These are phyloP conservation scores for Dolichallabes microphthalmus DNA, from an alignment of 2,113 vertebrate genomes.

Conservation along the genomic window DNA sequence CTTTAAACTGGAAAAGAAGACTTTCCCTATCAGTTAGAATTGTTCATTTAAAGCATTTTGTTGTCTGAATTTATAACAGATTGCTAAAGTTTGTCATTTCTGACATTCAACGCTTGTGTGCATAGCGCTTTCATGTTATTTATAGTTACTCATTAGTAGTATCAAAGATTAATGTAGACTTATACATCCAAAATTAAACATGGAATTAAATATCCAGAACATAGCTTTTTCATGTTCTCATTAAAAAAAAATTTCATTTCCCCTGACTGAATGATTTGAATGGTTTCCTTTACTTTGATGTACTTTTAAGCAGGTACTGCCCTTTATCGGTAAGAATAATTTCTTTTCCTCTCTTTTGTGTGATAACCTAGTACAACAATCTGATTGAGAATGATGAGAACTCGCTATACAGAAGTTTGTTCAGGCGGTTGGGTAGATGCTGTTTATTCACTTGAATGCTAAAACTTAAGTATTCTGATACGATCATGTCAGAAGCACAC, in stretches of 20 bases:
- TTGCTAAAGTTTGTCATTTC: slow-evolving; percentile 1
- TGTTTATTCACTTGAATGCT: not conserved
- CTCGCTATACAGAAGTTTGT: not conserved
- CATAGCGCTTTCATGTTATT: slow-evolving; percentile 14
- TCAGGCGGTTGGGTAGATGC: not conserved
- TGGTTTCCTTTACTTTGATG: slow-evolving; percentile 10
- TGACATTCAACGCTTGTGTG: slow-evolving; percentile 1
- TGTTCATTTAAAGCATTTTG: slow-evolving; percentile 21
- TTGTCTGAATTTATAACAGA: not conserved
- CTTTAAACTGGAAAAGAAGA: not conserved
- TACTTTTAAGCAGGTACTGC: slow-evolving; percentile 10
- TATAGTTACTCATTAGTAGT: slow-evolving; percentile 23
- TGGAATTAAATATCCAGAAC: not conserved
- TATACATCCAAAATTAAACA: slow-evolving; percentile 1
- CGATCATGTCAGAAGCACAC: not conserved
- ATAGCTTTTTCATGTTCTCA: not conserved
- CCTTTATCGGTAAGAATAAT: not conserved
- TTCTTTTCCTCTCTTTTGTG: not conserved
- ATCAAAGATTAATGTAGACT: slow-evolving; percentile 10
- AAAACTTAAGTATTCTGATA: not conserved
- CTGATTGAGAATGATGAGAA: not conserved
- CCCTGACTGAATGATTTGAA: not conserved
- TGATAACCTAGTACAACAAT: not conserved
- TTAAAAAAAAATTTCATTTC: not conserved
- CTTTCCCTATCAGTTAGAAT: not conserved